These are phyloP conservation scores for Hydrolagus affinis DNA, from an alignment of 2,113 vertebrate genomes.

Conservation along the genomic window DNA sequence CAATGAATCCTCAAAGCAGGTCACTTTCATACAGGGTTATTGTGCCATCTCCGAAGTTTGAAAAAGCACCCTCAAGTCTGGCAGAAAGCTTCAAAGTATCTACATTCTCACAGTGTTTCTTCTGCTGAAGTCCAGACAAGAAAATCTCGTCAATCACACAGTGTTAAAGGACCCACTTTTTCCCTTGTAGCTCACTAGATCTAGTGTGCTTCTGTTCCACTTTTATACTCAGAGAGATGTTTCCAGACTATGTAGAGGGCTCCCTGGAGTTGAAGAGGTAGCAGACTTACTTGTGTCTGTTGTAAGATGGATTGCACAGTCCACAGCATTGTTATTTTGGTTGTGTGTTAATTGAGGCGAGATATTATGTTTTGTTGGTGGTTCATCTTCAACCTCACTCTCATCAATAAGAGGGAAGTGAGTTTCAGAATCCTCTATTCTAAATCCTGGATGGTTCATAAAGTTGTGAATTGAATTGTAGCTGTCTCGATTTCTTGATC, in stretches of 20 bases:
- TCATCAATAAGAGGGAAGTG: slow-evolving; percentile 97
- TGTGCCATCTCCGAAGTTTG: slow-evolving; percentile 43
- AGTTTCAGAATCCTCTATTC: slow-evolving; percentile 99
- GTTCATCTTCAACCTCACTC: slow-evolving; percentile 93
- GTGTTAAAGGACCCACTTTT: slow-evolving; percentile 71
- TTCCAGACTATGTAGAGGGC: slow-evolving; percentile 98
- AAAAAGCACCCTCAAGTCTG: slow-evolving; percentile 78
- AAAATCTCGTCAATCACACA: slow-evolving; percentile 64
- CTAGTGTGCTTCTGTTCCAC: slow-evolving; percentile 61
- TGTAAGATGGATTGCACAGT: slow-evolving; percentile 88
- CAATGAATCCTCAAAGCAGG: slow-evolving; percentile 65
- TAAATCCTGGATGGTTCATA: slow-evolving; percentile 98
- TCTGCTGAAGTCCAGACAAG: slow-evolving; percentile 82
- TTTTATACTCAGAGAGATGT: slow-evolving; percentile 92
- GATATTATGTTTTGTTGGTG: slow-evolving; percentile 89
- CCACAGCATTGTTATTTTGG: slow-evolving; percentile 98
- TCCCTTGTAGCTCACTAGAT: slow-evolving; percentile 43
- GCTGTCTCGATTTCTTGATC: slow-evolving; percentile 91
- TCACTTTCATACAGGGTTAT: slow-evolving; percentile 78
- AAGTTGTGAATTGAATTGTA: slow-evolving; percentile 98
- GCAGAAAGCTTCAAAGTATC: slow-evolving; percentile 76
- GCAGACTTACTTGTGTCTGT: slow-evolving; percentile 83
- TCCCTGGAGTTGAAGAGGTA: slow-evolving; percentile 83
- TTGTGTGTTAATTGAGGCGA: slow-evolving; percentile 80
- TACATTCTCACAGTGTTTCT: slow-evolving; percentile 90